Evolutionary conservation across 2,113 vertebrate species (phyloP).

Genomic region (Etheostoma cragini): DNA sequence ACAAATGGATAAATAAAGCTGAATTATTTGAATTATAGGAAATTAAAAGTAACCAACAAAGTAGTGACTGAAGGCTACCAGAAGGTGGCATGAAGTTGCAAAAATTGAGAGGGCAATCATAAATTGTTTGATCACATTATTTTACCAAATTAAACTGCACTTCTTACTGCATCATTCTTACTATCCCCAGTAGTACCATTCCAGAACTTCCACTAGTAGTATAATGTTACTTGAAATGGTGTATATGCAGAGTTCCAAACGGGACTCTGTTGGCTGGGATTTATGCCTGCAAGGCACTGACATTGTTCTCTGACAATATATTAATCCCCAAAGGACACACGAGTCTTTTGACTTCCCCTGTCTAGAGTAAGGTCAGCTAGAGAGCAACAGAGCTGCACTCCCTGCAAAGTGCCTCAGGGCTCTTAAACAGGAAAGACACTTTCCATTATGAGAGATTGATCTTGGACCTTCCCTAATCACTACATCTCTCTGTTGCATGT

Average conservation of each 20-base stretch:
- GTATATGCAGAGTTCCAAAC: background rate
- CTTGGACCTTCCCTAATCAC: conserved; percentile 46
- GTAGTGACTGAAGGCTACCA: conserved; percentile 62
- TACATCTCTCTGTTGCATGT: conserved; percentile 33
- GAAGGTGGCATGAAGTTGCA: conserved; percentile 77
- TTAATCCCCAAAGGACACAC: conserved; percentile 58
- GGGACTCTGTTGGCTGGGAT: conserved; percentile 11
- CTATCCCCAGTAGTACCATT: background rate
- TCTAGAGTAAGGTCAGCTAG: conserved; percentile 46
- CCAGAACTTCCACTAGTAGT: background rate
- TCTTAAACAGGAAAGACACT: conserved; percentile 44
- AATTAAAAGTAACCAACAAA: conserved; percentile 3
- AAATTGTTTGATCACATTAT: conserved; percentile 18
- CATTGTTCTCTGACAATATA: conserved; percentile 52
- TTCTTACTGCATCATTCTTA: background rate
- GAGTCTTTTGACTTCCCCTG: conserved; percentile 37
- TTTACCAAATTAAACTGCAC: conserved; percentile 17
- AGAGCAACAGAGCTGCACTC: conserved; percentile 22
- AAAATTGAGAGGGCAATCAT: conserved; percentile 21
- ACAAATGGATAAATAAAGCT: background rate
- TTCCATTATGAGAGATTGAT: conserved; percentile 52
- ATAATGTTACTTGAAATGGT: background rate
- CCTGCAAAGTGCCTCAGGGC: conserved; percentile 46
- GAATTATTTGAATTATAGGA: background rate
- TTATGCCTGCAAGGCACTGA: conserved; percentile 14